These are phyloP conservation scores for Columba livia DNA, from an alignment of 2,113 vertebrate species.

Conservation along the genomic window DNA sequence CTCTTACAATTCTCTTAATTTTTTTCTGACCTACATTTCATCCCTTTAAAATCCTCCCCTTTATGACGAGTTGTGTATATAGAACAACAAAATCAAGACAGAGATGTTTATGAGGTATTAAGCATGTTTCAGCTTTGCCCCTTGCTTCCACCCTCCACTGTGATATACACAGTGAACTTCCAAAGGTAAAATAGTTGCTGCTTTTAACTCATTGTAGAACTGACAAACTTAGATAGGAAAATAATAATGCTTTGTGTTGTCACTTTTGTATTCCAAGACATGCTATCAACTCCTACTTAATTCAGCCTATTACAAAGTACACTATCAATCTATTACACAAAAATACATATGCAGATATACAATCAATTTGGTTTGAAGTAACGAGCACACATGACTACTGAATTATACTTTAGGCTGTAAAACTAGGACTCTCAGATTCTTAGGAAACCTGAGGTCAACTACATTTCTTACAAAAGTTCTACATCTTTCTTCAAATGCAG, in stretches of 20 bases:
- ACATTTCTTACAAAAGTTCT: neutral
- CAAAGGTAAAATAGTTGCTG: neutral
- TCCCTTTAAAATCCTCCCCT: neutral
- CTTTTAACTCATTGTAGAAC: neutral
- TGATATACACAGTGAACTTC: neutral
- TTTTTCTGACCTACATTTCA: neutral
- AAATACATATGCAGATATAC: neutral
- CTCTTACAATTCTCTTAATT: neutral
- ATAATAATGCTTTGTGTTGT: neutral
- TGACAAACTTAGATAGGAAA: slow-evolving; percentile 17
- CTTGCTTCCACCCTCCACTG: neutral
- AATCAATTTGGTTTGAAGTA: neutral
- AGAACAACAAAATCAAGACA: neutral
- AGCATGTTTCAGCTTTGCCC: neutral
- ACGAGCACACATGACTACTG: neutral
- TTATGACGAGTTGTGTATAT: neutral
- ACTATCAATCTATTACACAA: neutral
- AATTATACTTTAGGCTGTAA: neutral
- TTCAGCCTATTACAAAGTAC: neutral
- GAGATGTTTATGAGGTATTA: neutral
- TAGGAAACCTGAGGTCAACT: neutral
- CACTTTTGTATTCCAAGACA: neutral
- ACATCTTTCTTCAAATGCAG: neutral
- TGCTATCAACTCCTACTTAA: neutral
- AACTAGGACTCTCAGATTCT: neutral